These are phyloP conservation scores for Chaenocephalus aceratus DNA, from an alignment of 2,113 vertebrate species.

Conservation along the genomic window DNA sequence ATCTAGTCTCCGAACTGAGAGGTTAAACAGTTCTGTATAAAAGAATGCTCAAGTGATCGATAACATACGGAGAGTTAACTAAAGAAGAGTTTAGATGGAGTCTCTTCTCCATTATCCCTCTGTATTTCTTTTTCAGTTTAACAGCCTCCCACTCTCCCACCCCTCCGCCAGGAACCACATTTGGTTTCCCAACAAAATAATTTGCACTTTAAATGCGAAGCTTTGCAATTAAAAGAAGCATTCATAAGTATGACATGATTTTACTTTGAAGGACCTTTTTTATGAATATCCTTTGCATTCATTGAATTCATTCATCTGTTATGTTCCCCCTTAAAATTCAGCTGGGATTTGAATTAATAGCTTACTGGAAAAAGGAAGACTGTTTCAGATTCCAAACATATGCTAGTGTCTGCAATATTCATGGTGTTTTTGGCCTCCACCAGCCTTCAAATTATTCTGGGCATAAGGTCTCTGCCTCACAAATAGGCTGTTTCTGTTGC, in stretches of 20 bases:
- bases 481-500: constrained; percentile 69
- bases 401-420: constrained; percentile 69
- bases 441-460: constrained; percentile 53
- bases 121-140: constrained; percentile 1
- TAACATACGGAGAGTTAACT: constrained; percentile 47
- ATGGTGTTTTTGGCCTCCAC: constrained; percentile 62
- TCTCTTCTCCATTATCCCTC: constrained; percentile 41
- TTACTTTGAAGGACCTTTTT: constrained; percentile 13
- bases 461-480: constrained; percentile 65
- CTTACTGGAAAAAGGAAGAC: constrained; percentile 33
- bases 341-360: constrained; percentile 43
- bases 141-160: constrained; percentile 14
- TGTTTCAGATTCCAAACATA: constrained; percentile 69
- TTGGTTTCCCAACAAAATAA: constrained; percentile 15
- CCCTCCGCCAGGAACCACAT: not conserved
- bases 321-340: constrained; percentile 8
- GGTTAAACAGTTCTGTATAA: constrained; percentile 43
- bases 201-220: not conserved
- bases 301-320: constrained; percentile 15
- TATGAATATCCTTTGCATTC: constrained; percentile 24
- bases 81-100: constrained; percentile 43
- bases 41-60: constrained; percentile 49
- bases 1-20: constrained; percentile 22
- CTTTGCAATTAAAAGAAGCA: constrained; percentile 41
- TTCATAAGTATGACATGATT: constrained; percentile 26